Conservation (phyloP, 2,888 invertebrate genomes). For the Hesperia comma region DNA sequence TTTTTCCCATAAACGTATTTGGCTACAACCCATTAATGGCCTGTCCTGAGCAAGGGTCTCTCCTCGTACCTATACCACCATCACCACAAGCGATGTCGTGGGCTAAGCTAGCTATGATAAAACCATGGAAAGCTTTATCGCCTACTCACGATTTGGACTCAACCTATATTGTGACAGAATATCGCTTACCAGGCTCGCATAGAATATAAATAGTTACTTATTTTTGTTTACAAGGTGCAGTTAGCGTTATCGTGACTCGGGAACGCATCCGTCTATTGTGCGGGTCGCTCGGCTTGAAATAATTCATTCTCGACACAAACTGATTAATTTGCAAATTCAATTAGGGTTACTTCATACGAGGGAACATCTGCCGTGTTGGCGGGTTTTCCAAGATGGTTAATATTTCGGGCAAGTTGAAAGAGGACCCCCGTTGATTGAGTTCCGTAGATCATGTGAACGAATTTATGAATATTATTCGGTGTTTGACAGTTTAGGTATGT, state of each 20-base stretch:
- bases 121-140: no score
- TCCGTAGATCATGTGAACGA: no score
- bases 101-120: no score
- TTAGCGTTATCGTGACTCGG: slow-evolving; percentile 49
- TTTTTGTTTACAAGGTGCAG: slow-evolving; percentile 44
- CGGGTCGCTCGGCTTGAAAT: slow-evolving; percentile 7
- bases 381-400: slow-evolving; percentile 4
- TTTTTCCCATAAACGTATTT: no score
- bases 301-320: slow-evolving; percentile 25
- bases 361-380: slow-evolving; percentile 10
- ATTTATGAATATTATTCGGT: no score
- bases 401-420: no score
- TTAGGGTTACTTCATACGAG: slow-evolving; percentile 1
- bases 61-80: no score
- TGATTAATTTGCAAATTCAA: slow-evolving; percentile 28
- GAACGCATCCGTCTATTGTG: slow-evolving; percentile 47
- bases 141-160: slow-evolving; percentile 1
- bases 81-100: no score
- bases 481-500: no score
- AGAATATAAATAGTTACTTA: slow-evolving; percentile 49
- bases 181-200: slow-evolving; percentile 26
- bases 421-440: no score
- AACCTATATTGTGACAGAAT: slow-evolving; percentile 21
- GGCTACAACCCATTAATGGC: no score
- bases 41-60: no score